A percentile compares a stretch with the other conserved stretches of the same genome.
These are phyloP conservation scores for Ophraella communa DNA, from an alignment of 2,888 invertebrate genomes.

Conservation along the genomic window DNA sequence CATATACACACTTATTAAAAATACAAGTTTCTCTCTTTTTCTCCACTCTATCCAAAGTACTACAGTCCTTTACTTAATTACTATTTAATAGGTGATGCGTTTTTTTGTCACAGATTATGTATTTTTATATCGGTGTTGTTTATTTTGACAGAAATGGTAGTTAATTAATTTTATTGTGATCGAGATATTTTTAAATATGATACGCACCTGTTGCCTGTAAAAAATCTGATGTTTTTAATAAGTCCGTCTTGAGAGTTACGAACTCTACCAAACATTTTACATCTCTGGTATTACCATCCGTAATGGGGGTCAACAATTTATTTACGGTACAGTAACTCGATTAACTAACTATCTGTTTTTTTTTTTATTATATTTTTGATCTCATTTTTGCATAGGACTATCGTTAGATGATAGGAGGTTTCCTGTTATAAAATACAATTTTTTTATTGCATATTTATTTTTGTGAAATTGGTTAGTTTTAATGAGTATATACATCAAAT, in stretches of 20 bases:
- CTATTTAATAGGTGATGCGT: too few species aligned
- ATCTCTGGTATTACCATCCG: background rate
- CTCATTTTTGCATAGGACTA: background rate
- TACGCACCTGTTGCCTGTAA: background rate
- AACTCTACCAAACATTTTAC: background rate
- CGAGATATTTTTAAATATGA: background rate
- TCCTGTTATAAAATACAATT: too few species aligned
- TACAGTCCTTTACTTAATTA: too few species aligned
- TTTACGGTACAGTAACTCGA: background rate
- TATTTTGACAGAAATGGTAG: too few species aligned
- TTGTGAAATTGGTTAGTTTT: background rate
- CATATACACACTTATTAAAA: too few species aligned
- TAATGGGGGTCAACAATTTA: background rate
- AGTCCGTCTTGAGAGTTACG: background rate
- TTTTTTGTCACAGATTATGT: too few species aligned
- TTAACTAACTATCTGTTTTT: background rate
- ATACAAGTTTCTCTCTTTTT: too few species aligned
- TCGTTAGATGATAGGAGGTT: background rate
- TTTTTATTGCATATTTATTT: background rate
- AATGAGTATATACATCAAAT: background rate
- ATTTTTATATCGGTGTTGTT: too few species aligned
- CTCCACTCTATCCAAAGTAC: too few species aligned
- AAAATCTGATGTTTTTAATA: background rate
- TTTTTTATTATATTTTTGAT: background rate
- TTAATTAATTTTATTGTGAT: too few species aligned